Percentiles rank a stretch among this genome's conserved stretches.
Evolutionary conservation across 30 jellyfish, hydroid and myxozoan species (phyloP).

Genomic region (Pelagia noctiluca): DNA sequence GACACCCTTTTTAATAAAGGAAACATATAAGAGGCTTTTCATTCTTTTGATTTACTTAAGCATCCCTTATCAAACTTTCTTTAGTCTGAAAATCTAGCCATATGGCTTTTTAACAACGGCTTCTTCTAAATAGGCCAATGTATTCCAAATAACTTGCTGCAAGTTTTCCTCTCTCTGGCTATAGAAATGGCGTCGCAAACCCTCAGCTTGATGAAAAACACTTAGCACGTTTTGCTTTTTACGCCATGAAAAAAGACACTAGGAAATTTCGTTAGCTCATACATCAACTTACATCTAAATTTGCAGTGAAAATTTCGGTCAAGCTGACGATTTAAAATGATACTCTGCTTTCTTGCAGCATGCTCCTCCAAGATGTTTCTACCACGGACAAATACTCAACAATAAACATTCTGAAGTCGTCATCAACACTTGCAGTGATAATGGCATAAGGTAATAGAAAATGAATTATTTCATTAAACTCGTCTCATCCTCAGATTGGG

Average conservation of each 20-base stretch:
- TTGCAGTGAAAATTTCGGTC: background rate
- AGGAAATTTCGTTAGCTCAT: background rate
- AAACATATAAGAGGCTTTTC: background rate
- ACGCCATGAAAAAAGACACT: background rate
- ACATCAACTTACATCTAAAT: background rate
- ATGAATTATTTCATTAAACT: no score
- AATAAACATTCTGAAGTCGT: slow-evolving; percentile 49
- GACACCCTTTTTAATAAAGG: background rate
- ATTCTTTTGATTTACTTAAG: no score
- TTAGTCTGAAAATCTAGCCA: no score
- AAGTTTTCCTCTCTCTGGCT: background rate
- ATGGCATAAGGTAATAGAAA: slow-evolving; percentile 46
- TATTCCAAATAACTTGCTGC: no score
- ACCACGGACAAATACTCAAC: slow-evolving; percentile 44
- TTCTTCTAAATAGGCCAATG: no score
- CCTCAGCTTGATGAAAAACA: background rate
- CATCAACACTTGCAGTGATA: slow-evolving; percentile 46
- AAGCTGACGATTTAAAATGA: background rate
- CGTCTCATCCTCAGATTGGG: background rate
- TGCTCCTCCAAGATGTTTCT: slow-evolving; percentile 55
- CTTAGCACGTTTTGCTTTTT: background rate
- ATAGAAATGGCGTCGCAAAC: background rate
- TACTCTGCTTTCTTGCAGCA: slow-evolving; percentile 20
- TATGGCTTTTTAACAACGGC: no score
- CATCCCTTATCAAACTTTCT: no score